Conservation (phyloP, 2,113 vertebrate genomes). For the Nymphicus hollandicus region DNA sequence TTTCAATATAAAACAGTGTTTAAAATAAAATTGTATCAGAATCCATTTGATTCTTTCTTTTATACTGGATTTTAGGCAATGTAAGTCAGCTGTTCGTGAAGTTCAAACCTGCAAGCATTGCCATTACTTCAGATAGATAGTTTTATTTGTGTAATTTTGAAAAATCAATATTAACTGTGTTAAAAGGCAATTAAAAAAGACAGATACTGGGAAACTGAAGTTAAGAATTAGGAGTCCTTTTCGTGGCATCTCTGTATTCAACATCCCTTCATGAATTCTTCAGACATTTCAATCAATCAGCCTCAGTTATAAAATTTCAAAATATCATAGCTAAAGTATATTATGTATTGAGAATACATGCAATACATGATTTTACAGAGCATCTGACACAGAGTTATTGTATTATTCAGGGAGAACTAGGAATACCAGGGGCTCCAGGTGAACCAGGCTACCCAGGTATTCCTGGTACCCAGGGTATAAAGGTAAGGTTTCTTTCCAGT, state of each 20-base stretch:
- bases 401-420: conserved; percentile 82
- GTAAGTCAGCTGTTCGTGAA: not conserved
- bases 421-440: conserved; percentile 78
- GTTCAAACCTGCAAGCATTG: not conserved
- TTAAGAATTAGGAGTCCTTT: not conserved
- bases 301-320: not conserved
- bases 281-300: not conserved
- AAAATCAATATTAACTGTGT: not conserved
- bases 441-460: conserved; percentile 88
- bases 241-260: not conserved
- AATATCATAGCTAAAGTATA: not conserved
- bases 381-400: conserved; percentile 16
- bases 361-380: not conserved
- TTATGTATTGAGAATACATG: not conserved
- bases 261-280: not conserved
- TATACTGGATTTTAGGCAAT: not conserved
- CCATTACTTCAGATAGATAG: not conserved
- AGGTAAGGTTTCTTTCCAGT: conserved; percentile 70
- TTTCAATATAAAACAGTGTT: not conserved
- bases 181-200: not conserved
- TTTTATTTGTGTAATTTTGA: not conserved
- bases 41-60: not conserved
- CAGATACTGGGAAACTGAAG: not conserved
- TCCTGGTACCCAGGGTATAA: conserved; percentile 83
- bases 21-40: not conserved